These are phyloP conservation scores for Acanthopleura granulata DNA, from an alignment of 2,888 invertebrate species.

Conservation along the genomic window DNA sequence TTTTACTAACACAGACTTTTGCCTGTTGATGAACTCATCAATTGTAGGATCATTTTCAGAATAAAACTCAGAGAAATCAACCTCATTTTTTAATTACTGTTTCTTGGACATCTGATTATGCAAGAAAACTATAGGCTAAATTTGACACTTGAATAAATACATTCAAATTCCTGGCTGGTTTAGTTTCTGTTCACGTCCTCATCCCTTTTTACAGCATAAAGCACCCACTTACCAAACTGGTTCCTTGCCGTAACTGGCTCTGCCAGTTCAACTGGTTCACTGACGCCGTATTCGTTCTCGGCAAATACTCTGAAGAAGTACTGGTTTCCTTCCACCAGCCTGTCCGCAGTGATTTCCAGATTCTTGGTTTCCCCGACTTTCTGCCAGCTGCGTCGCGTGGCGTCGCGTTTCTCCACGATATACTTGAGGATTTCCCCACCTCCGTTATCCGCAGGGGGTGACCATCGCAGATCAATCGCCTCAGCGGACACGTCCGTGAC, in stretches of 20 bases:
- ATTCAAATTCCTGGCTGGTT: too few species aligned
- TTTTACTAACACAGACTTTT: too few species aligned
- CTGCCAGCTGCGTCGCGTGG: slow-evolving; percentile 60
- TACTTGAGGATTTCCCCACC: slow-evolving; percentile 58
- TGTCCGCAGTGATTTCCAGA: slow-evolving; percentile 48
- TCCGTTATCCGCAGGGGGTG: slow-evolving; percentile 70
- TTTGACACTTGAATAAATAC: too few species aligned
- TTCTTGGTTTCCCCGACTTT: slow-evolving; percentile 49
- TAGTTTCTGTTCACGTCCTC: too few species aligned
- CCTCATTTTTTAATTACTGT: too few species aligned
- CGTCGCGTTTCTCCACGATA: slow-evolving; percentile 61
- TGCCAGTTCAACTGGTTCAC: slow-evolving; percentile 84
- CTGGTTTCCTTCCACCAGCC: slow-evolving; percentile 83
- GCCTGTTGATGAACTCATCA: too few species aligned
- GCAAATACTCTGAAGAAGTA: slow-evolving; percentile 91
- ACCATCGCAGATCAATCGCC: slow-evolving; percentile 55
- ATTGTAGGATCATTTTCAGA: too few species aligned
- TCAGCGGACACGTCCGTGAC: slow-evolving; percentile 59
- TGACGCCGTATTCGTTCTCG: slow-evolving; percentile 85
- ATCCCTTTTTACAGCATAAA: too few species aligned
- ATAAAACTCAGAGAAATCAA: too few species aligned
- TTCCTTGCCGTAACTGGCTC: slow-evolving; percentile 75
- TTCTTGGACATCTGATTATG: too few species aligned
- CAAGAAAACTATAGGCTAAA: too few species aligned
- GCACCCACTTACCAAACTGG: slow-evolving; percentile 49